Base-by-base conservation (phyloP, 1,140 invertebrate genomes). In the Cardiocondyla obscurior region DNA sequence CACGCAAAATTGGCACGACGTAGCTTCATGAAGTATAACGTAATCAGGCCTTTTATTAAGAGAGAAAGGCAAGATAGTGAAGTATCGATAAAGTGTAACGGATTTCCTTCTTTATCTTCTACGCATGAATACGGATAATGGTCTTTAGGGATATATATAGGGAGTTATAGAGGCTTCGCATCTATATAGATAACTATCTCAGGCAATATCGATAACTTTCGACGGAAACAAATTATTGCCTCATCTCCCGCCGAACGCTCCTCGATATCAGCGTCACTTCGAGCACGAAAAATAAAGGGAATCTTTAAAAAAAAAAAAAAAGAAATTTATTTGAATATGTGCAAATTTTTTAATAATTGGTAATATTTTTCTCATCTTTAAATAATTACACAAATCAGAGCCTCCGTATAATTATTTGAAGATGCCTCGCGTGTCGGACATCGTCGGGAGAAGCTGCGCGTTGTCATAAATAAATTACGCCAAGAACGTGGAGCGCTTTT, bases 401-500 rank as follows among this genome's bases (percentile, higher is more conserved):
- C n/a, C n/a, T n/a, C n/a, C n/a, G n/a, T 25, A 39, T 14, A 8
- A 55, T 76, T 76, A 64, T 22, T 33, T 19, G n/a, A 46, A 25
- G 14, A 76, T 55, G 14, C 49, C 14, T 79, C 14, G 42, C 28
- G 46, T 12, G 1, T 53, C 39, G 36, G 36, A 42, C 65, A 70
- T 55, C 33, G 36, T 7, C 42, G 19, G 16, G 36, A 46, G 44
- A 60, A 36, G 53, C 28, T 22, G 36, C 28, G 8, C 49, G 44
- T 62, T 58, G 65, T 88, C 87, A 88, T 88, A 88, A 88, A 85
- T 88, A 88, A 87, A 82, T 84, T 86, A 84, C 70, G 36, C 19
- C 39, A 55, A 30, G 30, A 42, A 14, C 7, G 65, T 14, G 3
- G 36, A n/a, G 19, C 6, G 51, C 16, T 79, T 25, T 58, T 49